Base-by-base conservation (phyloP, 2,888 invertebrate genomes). In the Phytoseiulus persimilis region DNA sequence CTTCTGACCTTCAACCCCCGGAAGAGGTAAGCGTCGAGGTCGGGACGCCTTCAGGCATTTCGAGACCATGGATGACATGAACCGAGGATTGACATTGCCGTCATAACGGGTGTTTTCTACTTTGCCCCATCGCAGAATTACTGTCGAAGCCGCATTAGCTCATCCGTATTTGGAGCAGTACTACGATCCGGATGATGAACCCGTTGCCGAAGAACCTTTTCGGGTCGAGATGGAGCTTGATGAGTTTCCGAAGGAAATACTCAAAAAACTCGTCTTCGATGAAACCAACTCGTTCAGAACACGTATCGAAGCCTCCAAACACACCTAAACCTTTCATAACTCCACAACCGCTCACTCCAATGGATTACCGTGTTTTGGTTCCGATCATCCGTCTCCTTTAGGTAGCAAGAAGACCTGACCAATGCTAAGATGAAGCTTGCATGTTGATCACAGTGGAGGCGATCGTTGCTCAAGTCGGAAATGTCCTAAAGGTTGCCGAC, bases 1-100 rank as follows among this genome's bases (percentile, higher is more conserved):
- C 98, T 99, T 98, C 94, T 99, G 92, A 98, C 98, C 89, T 99
- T 99, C 94, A 99, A 99, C 94, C 99, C 99, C 0, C 96, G 97
- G 91, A 92, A 92, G 91, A 91, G 65, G 65, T 65, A 65, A 65
- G 28, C 28, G 23, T 11, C 9, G 1, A 28, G 28, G 65, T 65
- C 65, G 14, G 23, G 65, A 39, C 39, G 14, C 65, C n/a, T n/a
- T n/a, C n/a, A n/a, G n/a, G n/a, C n/a, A n/a, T n/a, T n/a, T n/a
- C n/a, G n/a, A n/a, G n/a, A n/a, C n/a, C n/a, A n/a, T n/a, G n/a
- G n/a, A n/a, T n/a, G n/a, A n/a, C n/a, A n/a, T n/a, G n/a, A 23
- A 65, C 18, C 23, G 28, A 28, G 65, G 65, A 65, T 65, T n/a
- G n/a, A n/a, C n/a, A n/a, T n/a, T n/a, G n/a, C n/a, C n/a, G n/a